phyloP scores from a whole-genome alignment of 92 coral and sea anemone genomes.

The Virgularia gustaviana region DNA sequence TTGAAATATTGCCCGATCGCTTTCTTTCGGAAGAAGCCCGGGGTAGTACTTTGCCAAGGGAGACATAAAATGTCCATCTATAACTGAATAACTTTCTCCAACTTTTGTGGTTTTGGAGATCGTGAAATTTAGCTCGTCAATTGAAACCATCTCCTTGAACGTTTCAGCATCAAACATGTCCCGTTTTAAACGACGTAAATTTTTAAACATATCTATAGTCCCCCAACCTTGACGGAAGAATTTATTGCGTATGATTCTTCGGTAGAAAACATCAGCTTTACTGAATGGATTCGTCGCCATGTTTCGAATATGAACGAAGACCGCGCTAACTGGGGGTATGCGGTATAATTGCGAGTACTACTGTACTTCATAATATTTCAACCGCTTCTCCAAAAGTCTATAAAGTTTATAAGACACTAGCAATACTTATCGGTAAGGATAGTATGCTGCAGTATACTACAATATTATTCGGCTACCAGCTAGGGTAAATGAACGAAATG shows the following conservation, averaged over 20 bases:
- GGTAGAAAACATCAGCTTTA: conserved; percentile 76
- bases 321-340: conserved; percentile 38
- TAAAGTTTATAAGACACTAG: no score
- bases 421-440: no score
- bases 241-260: conserved; percentile 71
- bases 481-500: no score
- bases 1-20: conserved; percentile 86
- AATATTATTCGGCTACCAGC: no score
- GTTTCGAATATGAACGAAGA: not conserved
- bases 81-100: conserved; percentile 66
- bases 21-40: conserved; percentile 80
- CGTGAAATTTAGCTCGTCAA: conserved; percentile 56
- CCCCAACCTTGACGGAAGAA: conserved; percentile 98
- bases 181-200: conserved; percentile 63
- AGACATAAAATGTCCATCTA: conserved; percentile 86
- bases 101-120: conserved; percentile 51
- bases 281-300: conserved; percentile 46
- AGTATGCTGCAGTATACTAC: no score
- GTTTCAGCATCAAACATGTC: conserved; percentile 55
- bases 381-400: no score
- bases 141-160: conserved; percentile 51
- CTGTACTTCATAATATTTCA: conserved; percentile 10
- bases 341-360: conserved; percentile 32
- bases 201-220: conserved; percentile 56
- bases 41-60: conserved; percentile 80